A percentile compares a stretch with the other conserved stretches of the same genome.
These are phyloP conservation scores for Sycophila texana DNA, from an alignment of 2,888 invertebrate genomes.

Conservation along the genomic window DNA sequence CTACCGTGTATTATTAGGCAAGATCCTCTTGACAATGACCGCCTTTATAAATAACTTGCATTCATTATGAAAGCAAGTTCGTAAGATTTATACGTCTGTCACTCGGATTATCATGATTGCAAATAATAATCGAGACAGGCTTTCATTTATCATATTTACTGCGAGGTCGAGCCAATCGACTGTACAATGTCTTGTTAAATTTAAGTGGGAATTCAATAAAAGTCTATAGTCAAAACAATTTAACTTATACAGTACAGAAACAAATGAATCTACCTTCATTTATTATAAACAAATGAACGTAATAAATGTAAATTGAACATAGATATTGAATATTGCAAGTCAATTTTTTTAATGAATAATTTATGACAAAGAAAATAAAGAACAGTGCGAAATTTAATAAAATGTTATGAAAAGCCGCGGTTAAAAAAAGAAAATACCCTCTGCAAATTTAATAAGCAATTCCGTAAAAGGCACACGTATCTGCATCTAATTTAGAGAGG, in stretches of 20 bases:
- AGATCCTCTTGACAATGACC: slow-evolving; percentile 6
- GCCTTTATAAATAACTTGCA: slow-evolving; percentile 13
- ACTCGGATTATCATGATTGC: slow-evolving; percentile 42
- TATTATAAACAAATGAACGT: not conserved
- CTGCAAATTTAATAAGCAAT: slow-evolving; percentile 43
- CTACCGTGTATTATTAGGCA: too few relatives aligned
- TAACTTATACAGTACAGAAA: slow-evolving; percentile 19
- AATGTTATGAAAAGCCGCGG: not conserved
- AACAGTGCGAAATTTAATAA: not conserved
- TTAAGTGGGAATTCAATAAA: slow-evolving; percentile 44
- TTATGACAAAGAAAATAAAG: not conserved
- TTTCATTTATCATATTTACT: slow-evolving; percentile 46
- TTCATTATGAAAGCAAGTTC: slow-evolving; percentile 20
- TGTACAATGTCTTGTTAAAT: slow-evolving; percentile 30
- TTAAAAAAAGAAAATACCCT: not conserved
- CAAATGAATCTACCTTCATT: not conserved
- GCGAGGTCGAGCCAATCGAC: slow-evolving; percentile 42
- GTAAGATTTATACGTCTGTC: slow-evolving; percentile 46
- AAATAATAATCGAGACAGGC: slow-evolving; percentile 44
- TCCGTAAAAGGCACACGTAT: slow-evolving; percentile 47
- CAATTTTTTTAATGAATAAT: not conserved
- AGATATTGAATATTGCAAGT: not conserved
- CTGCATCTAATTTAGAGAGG: slow-evolving; percentile 49
- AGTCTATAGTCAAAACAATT: slow-evolving; percentile 42
- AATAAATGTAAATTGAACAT: not conserved